phyloP scores from a whole-genome alignment of 2,888 invertebrate genomes.

The Eupithecia subumbrata region DNA sequence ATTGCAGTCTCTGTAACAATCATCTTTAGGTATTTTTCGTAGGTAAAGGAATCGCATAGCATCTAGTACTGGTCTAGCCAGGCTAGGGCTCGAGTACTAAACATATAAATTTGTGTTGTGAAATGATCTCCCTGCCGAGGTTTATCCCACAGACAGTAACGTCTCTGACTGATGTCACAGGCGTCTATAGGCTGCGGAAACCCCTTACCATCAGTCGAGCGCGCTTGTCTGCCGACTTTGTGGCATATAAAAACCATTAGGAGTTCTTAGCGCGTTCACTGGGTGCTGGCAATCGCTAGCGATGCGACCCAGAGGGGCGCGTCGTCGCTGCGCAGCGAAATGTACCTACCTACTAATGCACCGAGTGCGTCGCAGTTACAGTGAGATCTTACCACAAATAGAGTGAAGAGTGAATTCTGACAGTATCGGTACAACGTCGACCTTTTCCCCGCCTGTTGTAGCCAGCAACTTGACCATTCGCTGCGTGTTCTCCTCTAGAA shows the following conservation, averaged over 20 bases:
- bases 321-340: too few species aligned
- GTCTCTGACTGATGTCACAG: too few species aligned
- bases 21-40: not conserved
- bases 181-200: not conserved
- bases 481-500: conserved; percentile 76
- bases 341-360: too few species aligned
- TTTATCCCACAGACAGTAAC: not conserved
- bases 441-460: conserved; percentile 52
- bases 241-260: too few species aligned
- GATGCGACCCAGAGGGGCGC: too few species aligned
- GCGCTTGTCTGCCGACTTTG: too few species aligned
- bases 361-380: too few species aligned
- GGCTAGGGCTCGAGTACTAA: not conserved
- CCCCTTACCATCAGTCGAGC: not conserved
- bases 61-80: too few species aligned
- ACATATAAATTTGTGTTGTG: not conserved
- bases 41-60: not conserved
- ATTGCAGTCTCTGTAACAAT: conserved; percentile 84
- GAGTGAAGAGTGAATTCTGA: conserved; percentile 84
- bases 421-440: conserved; percentile 82
- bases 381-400: conserved; percentile 60
- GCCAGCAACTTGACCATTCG: conserved; percentile 64
- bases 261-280: too few species aligned
- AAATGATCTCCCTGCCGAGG: not conserved
- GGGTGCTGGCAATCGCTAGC: not conserved